phyloP scores from a whole-genome alignment of 2,797 vertebrate genomes.

The Uromys caudimaculatus region DNA sequence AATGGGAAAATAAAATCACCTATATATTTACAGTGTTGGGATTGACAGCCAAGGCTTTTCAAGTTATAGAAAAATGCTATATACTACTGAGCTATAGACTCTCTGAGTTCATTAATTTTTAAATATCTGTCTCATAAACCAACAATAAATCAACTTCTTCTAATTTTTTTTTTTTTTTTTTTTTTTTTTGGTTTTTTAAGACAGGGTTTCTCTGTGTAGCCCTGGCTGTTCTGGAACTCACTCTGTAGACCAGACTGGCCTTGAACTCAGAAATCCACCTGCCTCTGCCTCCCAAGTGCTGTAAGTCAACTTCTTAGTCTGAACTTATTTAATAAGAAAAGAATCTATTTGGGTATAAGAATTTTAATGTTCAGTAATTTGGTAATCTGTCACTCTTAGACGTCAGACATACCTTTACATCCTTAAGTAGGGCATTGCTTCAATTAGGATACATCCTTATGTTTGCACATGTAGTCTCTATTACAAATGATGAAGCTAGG shows the following conservation, averaged over 20 bases:
- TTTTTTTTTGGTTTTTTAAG: no score
- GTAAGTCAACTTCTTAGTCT: slow-evolving; percentile 44
- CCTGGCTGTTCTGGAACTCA: no score
- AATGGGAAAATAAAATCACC: slow-evolving; percentile 18
- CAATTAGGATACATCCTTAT: not conserved
- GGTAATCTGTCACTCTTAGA: not conserved
- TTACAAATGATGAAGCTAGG: slow-evolving; percentile 17
- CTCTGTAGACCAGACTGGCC: no score
- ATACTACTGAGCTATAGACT: not conserved
- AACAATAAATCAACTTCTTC: slow-evolving; percentile 5
- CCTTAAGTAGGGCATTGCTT: not conserved
- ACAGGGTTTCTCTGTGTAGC: no score
- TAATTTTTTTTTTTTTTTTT: no score
- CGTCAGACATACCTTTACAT: not conserved
- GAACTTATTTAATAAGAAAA: slow-evolving; percentile 45
- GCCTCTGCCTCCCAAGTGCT: no score
- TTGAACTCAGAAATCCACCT: no score
- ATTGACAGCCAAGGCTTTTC: not conserved
- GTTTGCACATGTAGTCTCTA: not conserved
- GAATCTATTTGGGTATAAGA: not conserved
- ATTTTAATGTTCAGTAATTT: slow-evolving; percentile 16
- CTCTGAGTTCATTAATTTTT: not conserved
- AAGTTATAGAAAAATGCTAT: not conserved
- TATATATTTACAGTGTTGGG: not conserved
- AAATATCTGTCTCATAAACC: slow-evolving; percentile 10